Conservation (phyloP, 2,113 vertebrate genomes). For the Sialia sialis region DNA sequence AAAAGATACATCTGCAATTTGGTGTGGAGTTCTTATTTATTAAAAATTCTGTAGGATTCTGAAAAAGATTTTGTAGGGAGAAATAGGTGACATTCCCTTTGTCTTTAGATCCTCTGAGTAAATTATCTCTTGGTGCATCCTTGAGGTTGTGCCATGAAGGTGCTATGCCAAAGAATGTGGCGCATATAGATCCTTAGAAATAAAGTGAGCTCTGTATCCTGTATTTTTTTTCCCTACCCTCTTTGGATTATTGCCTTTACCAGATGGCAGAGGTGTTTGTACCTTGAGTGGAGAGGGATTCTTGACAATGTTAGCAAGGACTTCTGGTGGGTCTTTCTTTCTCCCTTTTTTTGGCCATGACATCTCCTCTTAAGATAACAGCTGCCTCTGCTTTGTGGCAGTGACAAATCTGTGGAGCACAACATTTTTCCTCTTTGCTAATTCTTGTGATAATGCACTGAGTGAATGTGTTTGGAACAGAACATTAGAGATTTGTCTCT, state of each 20-base stretch:
- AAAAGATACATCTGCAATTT: not conserved
- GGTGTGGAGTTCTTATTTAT: not conserved
- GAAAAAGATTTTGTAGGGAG: not conserved
- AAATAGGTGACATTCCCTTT: not conserved
- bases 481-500: not conserved
- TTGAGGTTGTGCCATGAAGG: not conserved
- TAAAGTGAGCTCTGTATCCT: not conserved
- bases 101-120: not conserved
- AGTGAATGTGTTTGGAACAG: not conserved
- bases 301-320: not conserved
- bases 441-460: not conserved
- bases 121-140: not conserved
- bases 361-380: not conserved
- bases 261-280: not conserved
- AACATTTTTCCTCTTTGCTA: not conserved
- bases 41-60: not conserved
- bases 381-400: not conserved
- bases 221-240: not conserved
- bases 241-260: not conserved
- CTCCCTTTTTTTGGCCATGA: not conserved
- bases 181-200: not conserved
- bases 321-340: not conserved
- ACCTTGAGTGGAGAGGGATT: not conserved
- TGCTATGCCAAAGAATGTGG: not conserved
- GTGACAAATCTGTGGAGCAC: not conserved